Evolutionary conservation across 2,888 invertebrate genomes (phyloP).

Genomic region (Gibbula magus): DNA sequence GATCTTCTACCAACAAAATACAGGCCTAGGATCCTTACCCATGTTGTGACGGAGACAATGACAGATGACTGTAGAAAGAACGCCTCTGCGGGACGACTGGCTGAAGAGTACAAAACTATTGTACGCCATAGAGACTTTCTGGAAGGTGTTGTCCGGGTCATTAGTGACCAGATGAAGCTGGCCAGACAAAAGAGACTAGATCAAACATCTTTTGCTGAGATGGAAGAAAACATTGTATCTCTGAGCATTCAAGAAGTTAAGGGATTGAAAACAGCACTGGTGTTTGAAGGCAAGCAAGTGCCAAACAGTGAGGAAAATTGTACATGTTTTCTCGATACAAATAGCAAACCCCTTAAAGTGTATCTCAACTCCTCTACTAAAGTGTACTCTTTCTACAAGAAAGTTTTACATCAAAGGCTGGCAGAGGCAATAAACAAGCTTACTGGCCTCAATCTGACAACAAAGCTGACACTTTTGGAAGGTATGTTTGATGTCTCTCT

Average conservation of each 20-base stretch:
- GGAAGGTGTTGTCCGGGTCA: not conserved
- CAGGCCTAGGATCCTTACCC: conserved; percentile 47
- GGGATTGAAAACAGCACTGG: not conserved
- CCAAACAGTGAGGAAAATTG: not conserved
- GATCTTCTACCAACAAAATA: conserved; percentile 35
- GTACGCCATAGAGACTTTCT: not conserved
- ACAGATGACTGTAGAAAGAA: not conserved
- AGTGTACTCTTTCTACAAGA: not conserved
- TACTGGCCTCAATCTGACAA: not conserved
- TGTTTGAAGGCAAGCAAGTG: not conserved
- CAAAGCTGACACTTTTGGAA: not conserved
- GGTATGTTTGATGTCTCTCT: not conserved
- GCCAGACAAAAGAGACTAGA: not conserved
- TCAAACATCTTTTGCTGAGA: not conserved
- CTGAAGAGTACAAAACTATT: not conserved
- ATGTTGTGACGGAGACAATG: conserved; percentile 47
- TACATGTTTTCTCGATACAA: not conserved
- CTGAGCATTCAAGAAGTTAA: not conserved
- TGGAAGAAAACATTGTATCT: not conserved
- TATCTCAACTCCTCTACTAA: not conserved
- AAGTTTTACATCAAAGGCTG: not conserved
- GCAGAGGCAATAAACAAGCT: not conserved
- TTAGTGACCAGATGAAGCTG: not conserved
- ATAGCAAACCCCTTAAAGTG: not conserved
- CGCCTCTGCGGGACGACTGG: not conserved